A percentile compares a stretch with the other conserved stretches of the same genome.
These are phyloP conservation scores for Lota lota DNA, from an alignment of 2,113 vertebrate genomes.

Conservation along the genomic window DNA sequence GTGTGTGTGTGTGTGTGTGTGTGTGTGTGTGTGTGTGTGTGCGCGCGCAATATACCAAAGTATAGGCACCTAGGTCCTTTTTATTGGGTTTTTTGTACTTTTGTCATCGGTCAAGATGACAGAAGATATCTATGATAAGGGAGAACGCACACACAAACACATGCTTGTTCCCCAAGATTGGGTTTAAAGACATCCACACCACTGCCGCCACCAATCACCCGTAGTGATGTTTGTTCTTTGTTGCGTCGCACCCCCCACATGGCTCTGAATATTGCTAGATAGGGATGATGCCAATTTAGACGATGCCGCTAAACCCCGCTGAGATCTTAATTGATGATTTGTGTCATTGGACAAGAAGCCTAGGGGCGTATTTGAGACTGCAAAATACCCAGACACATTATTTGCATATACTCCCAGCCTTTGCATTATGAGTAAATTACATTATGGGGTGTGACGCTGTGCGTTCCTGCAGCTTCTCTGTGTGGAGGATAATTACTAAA, in stretches of 20 bases:
- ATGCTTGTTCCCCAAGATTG: too few relatives aligned
- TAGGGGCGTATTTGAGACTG: conserved; percentile 66
- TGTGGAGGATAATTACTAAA: conserved; percentile 65
- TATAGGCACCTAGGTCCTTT: too few relatives aligned
- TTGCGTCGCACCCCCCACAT: conserved; percentile 47
- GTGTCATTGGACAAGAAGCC: conserved; percentile 79
- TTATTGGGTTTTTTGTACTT: too few relatives aligned
- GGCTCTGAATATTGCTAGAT: conserved; percentile 61
- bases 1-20: too few relatives aligned
- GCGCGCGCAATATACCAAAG: too few relatives aligned
- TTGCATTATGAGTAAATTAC: conserved; percentile 66
- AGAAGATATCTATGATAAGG: too few relatives aligned
- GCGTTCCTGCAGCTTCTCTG: conserved; percentile 65
- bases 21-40: too few relatives aligned
- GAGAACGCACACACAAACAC: too few relatives aligned
- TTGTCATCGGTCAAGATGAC: too few relatives aligned
- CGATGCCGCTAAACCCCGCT: conserved; percentile 69
- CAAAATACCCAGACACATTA: conserved; percentile 57
- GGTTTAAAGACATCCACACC: too few relatives aligned
- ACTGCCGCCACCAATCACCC: conserved; percentile 24
- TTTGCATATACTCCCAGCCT: conserved; percentile 76
- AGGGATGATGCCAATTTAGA: conserved; percentile 72
- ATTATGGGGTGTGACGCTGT: conserved; percentile 63
- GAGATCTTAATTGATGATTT: conserved; percentile 83
- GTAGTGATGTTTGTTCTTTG: conserved; percentile 60